Evolutionary conservation across 2,113 vertebrate species (phyloP).

Genomic region (Vidua chalybeata): DNA sequence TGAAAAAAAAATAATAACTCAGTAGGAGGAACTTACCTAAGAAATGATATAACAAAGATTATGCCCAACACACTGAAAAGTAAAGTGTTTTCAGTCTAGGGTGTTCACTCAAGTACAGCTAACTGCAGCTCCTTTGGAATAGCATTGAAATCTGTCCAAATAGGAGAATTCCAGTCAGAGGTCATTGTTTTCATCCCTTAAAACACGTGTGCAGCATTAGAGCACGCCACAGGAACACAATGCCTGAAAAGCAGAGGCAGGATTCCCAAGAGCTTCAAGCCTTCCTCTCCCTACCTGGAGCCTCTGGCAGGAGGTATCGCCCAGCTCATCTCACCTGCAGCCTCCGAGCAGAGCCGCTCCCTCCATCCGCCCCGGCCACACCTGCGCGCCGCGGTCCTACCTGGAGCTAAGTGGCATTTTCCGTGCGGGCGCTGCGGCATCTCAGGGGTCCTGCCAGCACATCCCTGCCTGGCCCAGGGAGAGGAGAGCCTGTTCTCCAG

Average conservation of each 20-base stretch:
- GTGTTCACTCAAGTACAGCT: background rate
- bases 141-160: background rate
- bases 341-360: background rate
- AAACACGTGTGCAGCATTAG: background rate
- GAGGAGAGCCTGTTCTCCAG: conserved; percentile 14
- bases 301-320: background rate
- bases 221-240: background rate
- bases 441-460: conserved; percentile 31
- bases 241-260: background rate
- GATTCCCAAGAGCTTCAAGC: background rate
- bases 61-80: background rate
- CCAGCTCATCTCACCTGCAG: background rate
- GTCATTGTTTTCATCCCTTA: background rate
- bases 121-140: background rate
- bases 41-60: background rate
- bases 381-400: conserved; percentile 31
- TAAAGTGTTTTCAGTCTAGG: background rate
- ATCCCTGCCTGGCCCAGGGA: conserved; percentile 7
- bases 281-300: background rate
- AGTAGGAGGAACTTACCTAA: background rate
- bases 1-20: background rate
- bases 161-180: background rate
- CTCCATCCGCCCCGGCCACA: background rate
- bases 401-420: background rate
- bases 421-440: conserved; percentile 9